Evolutionary conservation across 1,140 invertebrate genomes (phyloP).

Genomic region (Drosophila funebris): DNA sequence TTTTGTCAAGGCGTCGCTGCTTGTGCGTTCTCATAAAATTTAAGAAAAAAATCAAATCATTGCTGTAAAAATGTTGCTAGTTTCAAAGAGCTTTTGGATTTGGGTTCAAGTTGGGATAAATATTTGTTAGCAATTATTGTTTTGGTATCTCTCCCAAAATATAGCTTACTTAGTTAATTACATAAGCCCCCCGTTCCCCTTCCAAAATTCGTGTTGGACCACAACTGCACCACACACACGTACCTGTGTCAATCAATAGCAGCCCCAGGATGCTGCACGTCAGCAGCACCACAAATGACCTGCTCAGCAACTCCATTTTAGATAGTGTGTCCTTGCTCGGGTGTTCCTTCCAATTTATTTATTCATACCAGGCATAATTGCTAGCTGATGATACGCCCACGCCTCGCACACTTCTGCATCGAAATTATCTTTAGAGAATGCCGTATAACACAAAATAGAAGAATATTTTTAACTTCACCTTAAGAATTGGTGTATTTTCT

Average conservation of each 20-base stretch:
- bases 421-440: not conserved
- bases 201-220: not conserved
- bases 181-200: constrained; percentile 57
- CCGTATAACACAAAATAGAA: not conserved
- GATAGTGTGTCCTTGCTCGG: constrained; percentile 10
- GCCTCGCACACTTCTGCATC: constrained; percentile 45
- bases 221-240: constrained; percentile 42
- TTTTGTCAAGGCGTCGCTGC: constrained; percentile 80
- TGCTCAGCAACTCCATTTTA: constrained; percentile 51
- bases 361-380: constrained; percentile 51
- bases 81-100: constrained; percentile 31
- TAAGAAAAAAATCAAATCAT: constrained; percentile 84
- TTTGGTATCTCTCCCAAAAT: not conserved
- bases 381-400: constrained; percentile 32
- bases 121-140: constrained; percentile 16
- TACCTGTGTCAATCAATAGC: constrained; percentile 64
- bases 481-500: constrained; percentile 11
- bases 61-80: constrained; percentile 71
- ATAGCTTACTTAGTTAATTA: constrained; percentile 41
- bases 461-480: constrained; percentile 34
- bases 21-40: constrained; percentile 67
- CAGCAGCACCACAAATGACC: constrained; percentile 41
- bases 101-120: constrained; percentile 25
- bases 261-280: constrained; percentile 55
- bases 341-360: constrained; percentile 22